Percentiles rank a stretch among this genome's conserved stretches.
Evolutionary conservation across 2,113 vertebrate genomes (phyloP).

Genomic region (Scortum barcoo): DNA sequence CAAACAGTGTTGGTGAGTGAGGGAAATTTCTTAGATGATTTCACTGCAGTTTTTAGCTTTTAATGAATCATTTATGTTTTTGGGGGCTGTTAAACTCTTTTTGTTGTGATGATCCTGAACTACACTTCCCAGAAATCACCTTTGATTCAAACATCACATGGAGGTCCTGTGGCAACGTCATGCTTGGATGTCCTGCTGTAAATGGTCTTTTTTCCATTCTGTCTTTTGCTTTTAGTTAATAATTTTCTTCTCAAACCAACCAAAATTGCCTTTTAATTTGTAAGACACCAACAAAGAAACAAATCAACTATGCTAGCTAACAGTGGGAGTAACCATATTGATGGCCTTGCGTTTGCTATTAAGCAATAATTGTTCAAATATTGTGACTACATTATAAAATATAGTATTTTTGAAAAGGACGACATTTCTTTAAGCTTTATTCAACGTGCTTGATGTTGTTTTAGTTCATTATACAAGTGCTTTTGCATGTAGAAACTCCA

Average conservation of each 20-base stretch:
- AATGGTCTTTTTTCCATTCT: background rate
- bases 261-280: background rate
- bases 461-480: background rate
- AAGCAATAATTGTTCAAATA: background rate
- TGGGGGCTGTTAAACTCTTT: background rate
- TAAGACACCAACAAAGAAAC: background rate
- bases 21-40: background rate
- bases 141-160: background rate
- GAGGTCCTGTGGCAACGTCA: background rate
- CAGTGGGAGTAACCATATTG: background rate
- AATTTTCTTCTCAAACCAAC: background rate
- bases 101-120: background rate
- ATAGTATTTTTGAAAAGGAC: background rate
- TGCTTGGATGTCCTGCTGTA: background rate
- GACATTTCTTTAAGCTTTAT: too few species aligned
- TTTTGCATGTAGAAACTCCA: too few species aligned
- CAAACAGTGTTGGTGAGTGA: conserved; percentile 75
- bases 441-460: background rate
- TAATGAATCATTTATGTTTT: background rate
- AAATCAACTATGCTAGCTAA: background rate
- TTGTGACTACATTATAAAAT: background rate
- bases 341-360: background rate
- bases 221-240: background rate
- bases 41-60: background rate
- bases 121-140: conserved; percentile 30